These are phyloP conservation scores for Daktulosphaira vitifoliae DNA, from an alignment of 1,140 invertebrate genomes.

Conservation along the genomic window DNA sequence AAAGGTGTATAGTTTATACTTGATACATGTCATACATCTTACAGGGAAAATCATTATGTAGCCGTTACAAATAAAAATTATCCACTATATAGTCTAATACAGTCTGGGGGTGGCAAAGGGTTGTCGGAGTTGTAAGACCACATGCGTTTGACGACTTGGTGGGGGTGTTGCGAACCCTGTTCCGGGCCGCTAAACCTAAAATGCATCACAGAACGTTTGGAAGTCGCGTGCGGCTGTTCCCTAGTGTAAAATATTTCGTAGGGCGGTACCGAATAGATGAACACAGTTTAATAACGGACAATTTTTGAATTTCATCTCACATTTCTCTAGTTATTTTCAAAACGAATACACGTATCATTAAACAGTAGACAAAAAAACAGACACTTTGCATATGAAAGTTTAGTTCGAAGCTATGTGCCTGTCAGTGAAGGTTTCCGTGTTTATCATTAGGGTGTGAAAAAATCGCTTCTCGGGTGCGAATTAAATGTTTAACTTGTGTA, in stretches of 20 bases:
- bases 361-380: too few relatives aligned
- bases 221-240: constrained; percentile 17
- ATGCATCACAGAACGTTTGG: constrained; percentile 1
- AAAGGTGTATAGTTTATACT: too few relatives aligned
- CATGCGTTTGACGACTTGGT: constrained; percentile 2
- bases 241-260: constrained; percentile 8
- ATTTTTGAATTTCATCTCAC: too few relatives aligned
- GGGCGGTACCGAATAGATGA: not conserved
- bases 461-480: not conserved
- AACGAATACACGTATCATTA: too few relatives aligned
- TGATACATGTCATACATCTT: too few relatives aligned
- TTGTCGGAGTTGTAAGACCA: not conserved
- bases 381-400: too few relatives aligned
- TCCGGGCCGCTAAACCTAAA: constrained; percentile 22
- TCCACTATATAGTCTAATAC: not conserved
- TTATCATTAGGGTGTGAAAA: not conserved
- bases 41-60: too few relatives aligned
- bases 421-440: too few relatives aligned
- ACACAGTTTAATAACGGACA: constrained; percentile 2
- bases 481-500: constrained; percentile 9
- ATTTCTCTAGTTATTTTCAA: too few relatives aligned
- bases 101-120: constrained; percentile 8
- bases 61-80: too few relatives aligned
- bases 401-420: too few relatives aligned
- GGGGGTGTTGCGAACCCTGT: constrained; percentile 20